Base-by-base conservation (phyloP, 2,888 invertebrate species). In the Argyresthia goedartella region DNA sequence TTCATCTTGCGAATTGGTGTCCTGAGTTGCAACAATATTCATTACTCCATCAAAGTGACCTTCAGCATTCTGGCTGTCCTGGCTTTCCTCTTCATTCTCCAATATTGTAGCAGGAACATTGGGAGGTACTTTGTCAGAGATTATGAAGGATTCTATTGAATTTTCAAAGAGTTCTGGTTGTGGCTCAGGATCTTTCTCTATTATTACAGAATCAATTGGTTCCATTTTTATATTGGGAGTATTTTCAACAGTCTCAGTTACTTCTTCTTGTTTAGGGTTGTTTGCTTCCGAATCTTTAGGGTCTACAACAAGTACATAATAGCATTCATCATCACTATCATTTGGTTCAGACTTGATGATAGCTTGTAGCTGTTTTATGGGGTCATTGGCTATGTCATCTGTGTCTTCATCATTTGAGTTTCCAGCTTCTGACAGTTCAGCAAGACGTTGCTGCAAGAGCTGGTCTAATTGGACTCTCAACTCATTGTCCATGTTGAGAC, bases 21-120 rank as follows among this genome's bases (percentile, higher is more conserved):
- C 65, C 35, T 68, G 63, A 8, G 60, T 60, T 45, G 68, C 67
- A 50, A 75, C 73, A 45, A 73, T 63, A 53, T 78, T 66, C 70
- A 79, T 74, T 6, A 52, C 59, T 49, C 64, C 59, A 3, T 69
- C 61, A 54, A 58, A 64, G 13, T 65, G 54, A 3, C 65, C 59
- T n/a, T 73, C 74, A 57, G 64, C 66, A 45, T 65, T 58, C n/a
- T 74, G 74, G 57, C 64, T 67, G 42, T 74, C 77, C 41, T 76
- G 75, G 52, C 66, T 62, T 13, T 73, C 76, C 56, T 82, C 82
- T 58, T 85, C 81, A 65, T 84, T 81, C 63, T 82, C 81, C 4
- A 86, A 60, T 34, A 87, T 87, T 14, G 85, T 81, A 25, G 76
- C 81, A 8, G 85, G 85, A n/a, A 86, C 84, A 61, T 73, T 81